Evolutionary conservation across 2,113 vertebrate genomes (phyloP), one percentile per base, ranked within the genome.

Genomic region (Muntiacus reevesi): DNA sequence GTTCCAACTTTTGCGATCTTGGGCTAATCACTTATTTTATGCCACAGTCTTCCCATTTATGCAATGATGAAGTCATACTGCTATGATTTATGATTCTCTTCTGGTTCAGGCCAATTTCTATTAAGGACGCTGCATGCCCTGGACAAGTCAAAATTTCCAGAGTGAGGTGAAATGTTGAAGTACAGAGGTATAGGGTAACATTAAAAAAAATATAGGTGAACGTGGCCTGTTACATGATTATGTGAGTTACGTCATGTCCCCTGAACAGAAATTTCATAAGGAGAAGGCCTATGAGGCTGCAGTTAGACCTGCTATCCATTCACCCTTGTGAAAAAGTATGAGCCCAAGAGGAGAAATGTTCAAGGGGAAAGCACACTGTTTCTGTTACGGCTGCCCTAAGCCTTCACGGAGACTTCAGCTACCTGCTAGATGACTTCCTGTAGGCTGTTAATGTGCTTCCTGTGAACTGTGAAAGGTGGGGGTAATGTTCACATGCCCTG

Each of bases 61-160:
- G 62, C 71, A 94, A 11, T 79, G 59, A 87, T 96, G 90, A 98
- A 94, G 91, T 97, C 92, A 97, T 94, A 57, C 33, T 78, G 23
- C 47, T 96, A 11, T 95, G 92, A 96, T 92, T 97, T 97, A 97
- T 85, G 94, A 97, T 94, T 96, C 71, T 96, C 87, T 96, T 90
- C 60, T 95, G 92, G 92, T 88, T 97, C 27, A 91, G 83, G 93
- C 78, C 71, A 97, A 54, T 76, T 94, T 95, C 87, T 96, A 50
- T 67, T 96, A 84, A 93, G 71, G 96, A 94, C 87, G 40, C n/a
- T 62, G 45, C 45, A 92, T 90, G 86, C 7, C 28, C 57, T 95
- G 47, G 81, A 90, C 15, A 76, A 19, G 59, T 98, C 94, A 95
- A 54, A 95, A 78, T 98, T 97, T 97, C 96, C 97, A 96, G 57